Base-by-base conservation (phyloP, 2,113 vertebrate species). In the Miniopterus natalensis region DNA sequence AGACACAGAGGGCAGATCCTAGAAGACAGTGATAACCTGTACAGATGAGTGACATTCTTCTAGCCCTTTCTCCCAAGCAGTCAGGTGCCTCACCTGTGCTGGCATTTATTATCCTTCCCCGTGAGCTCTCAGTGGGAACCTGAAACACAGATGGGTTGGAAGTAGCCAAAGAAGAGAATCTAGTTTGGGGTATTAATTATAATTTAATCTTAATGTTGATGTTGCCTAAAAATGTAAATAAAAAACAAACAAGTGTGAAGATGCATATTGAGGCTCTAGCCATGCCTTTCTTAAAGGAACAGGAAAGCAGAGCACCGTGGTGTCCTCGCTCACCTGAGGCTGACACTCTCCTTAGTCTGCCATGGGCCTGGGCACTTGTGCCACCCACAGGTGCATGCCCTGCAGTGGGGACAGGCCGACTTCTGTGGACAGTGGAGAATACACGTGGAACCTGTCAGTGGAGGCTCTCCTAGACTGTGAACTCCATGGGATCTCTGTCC, bases 311-410 rank as follows among this genome's bases (percentile, higher is more conserved):
- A 73, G 75, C 57, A 2, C 13, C 5, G 29, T 0, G 1, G 7
- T 9, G 45, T 17, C 25, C 23, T 23, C 8, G n/a, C 21, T 65
- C 47, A 8, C 42, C 45, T 36, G 23, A 59, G 23, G 25, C 27
- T 11, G 31, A 5, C 18, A 3, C n/a, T 49, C 11, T 57, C 70
- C 42, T 36, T 2, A 0, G 61, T 49, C 66, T 40, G 8, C 3
- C 0, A 5, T 0, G 55, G 29, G 66, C 79, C 79, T 31, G 11
- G 84, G 7, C 31, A 0, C 21, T 3, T 10, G 68, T n/a, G 23
- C 31, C 42, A 1, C 40, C 18, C 17, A 6, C 42, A 18, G 29
- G 31, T 15, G 57, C 17, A 1, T 0, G 20, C 25, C 18, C 1
- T 5, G 21, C 49, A 8, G 1, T 6, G 1, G 29, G 27, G 17